These are phyloP conservation scores for Smittia sp. DNA, from an alignment of 2,888 invertebrate species.

Conservation along the genomic window DNA sequence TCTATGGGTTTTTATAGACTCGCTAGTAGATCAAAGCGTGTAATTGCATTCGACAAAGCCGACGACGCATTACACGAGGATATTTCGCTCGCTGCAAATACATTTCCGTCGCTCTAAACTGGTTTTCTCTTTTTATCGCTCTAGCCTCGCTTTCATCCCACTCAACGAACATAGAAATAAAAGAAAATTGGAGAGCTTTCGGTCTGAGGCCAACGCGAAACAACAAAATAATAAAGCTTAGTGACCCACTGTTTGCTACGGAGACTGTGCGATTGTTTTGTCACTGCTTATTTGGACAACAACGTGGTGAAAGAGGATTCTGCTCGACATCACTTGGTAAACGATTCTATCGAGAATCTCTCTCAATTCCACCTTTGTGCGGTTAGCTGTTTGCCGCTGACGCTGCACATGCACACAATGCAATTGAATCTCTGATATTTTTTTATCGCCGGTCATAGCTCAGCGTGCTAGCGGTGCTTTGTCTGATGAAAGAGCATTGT, in stretches of 20 bases:
- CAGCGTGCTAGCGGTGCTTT: neutral
- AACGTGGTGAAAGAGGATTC: too few species aligned
- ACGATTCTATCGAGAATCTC: neutral
- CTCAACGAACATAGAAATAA: too few species aligned
- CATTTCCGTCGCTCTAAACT: neutral
- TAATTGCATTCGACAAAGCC: neutral
- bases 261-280: neutral
- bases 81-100: neutral
- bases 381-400: neutral
- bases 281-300: too few species aligned
- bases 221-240: neutral
- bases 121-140: neutral
- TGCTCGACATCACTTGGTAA: too few species aligned
- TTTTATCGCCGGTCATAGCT: constrained; percentile 1
- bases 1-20: neutral
- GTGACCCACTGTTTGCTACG: neutral
- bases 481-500: neutral
- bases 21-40: neutral
- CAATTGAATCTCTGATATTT: neutral
- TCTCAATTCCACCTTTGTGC: neutral
- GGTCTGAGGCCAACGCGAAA: neutral
- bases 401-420: neutral
- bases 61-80: neutral
- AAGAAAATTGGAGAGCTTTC: neutral
- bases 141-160: neutral